Conservation (phyloP, 2,888 invertebrate species). For the Emmelina monodactyla region DNA sequence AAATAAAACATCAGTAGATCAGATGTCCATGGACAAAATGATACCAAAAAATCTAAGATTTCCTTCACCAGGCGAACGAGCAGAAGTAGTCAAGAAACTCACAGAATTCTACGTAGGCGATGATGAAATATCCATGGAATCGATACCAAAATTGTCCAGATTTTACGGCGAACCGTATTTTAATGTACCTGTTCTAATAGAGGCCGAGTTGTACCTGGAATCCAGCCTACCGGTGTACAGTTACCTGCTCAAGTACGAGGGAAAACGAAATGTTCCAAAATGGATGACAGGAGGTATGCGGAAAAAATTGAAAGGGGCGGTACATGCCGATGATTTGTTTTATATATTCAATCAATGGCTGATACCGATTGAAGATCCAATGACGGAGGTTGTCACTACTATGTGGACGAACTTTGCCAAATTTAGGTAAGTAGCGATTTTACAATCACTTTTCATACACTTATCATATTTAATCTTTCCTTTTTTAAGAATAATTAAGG, state of each 20-base stretch:
- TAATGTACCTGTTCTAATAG: conserved; percentile 42
- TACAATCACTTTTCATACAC: too few relatives aligned
- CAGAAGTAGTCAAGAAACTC: conserved; percentile 30
- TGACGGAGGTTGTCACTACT: conserved; percentile 44
- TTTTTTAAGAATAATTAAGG: too few relatives aligned
- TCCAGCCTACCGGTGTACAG: conserved; percentile 46
- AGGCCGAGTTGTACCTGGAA: conserved; percentile 36
- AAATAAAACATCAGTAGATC: neutral
- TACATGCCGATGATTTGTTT: conserved; percentile 52
- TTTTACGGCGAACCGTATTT: conserved; percentile 50
- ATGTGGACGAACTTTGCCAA: conserved; percentile 60
- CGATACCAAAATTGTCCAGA: conserved; percentile 14
- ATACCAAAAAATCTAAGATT: conserved; percentile 40
- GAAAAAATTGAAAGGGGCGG: conserved; percentile 31
- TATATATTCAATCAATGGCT: conserved; percentile 39
- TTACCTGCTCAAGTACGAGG: conserved; percentile 46
- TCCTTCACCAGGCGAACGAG: conserved; percentile 31
- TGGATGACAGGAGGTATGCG: conserved; percentile 26
- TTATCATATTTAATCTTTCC: too few relatives aligned
- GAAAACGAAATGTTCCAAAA: conserved; percentile 47
- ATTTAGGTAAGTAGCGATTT: conserved; percentile 36
- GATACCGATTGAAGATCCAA: conserved; percentile 29
- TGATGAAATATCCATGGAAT: neutral
- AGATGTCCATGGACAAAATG: conserved; percentile 26
- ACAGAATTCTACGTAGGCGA: conserved; percentile 6